Percentiles rank a stretch among this genome's conserved stretches.
phyloP scores from a whole-genome alignment of 2,797 vertebrate genomes.

The Sebastes vulpes region DNA sequence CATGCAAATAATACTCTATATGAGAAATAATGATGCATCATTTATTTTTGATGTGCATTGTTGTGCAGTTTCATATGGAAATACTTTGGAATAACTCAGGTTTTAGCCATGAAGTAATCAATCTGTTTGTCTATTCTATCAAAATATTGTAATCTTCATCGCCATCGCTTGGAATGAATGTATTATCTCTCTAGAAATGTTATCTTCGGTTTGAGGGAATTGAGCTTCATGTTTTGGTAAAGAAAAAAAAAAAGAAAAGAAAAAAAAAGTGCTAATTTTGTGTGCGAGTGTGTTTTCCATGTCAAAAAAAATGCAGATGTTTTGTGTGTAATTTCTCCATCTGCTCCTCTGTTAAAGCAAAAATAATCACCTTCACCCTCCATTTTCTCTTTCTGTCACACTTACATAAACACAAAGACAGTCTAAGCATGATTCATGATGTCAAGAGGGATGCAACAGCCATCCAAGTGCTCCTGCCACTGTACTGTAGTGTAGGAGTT shows the following conservation, averaged over 20 bases:
- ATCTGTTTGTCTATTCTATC: slow-evolving; percentile 73
- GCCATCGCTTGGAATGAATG: slow-evolving; percentile 80
- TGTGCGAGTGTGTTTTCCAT: slow-evolving; percentile 54
- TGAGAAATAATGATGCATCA: slow-evolving; percentile 75
- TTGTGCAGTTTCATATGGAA: slow-evolving; percentile 86
- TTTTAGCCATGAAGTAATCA: slow-evolving; percentile 85
- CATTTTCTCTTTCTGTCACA: slow-evolving; percentile 30
- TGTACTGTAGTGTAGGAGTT: slow-evolving; percentile 36
- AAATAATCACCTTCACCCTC: slow-evolving; percentile 29
- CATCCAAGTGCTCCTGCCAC: slow-evolving; percentile 64
- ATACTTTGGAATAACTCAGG: slow-evolving; percentile 89
- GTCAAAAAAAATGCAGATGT: slow-evolving; percentile 44
- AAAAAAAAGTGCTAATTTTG: slow-evolving; percentile 39
- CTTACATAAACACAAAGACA: slow-evolving; percentile 25
- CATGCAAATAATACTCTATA: slow-evolving; percentile 83
- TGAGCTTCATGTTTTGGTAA: slow-evolving; percentile 42
- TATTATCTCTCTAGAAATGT: slow-evolving; percentile 56
- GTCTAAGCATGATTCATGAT: slow-evolving; percentile 62
- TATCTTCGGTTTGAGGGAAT: slow-evolving; percentile 43
- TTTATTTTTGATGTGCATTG: slow-evolving; percentile 85
- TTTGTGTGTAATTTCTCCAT: slow-evolving; percentile 49
- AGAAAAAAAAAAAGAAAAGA: slow-evolving; percentile 19
- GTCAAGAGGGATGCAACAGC: slow-evolving; percentile 80
- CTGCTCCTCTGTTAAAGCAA: slow-evolving; percentile 46
- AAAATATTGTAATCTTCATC: slow-evolving; percentile 75